Evolutionary conservation across 2,888 invertebrate genomes (phyloP), one percentile per base, ranked within the genome.

Genomic region (Drosophila setosimentum): DNA sequence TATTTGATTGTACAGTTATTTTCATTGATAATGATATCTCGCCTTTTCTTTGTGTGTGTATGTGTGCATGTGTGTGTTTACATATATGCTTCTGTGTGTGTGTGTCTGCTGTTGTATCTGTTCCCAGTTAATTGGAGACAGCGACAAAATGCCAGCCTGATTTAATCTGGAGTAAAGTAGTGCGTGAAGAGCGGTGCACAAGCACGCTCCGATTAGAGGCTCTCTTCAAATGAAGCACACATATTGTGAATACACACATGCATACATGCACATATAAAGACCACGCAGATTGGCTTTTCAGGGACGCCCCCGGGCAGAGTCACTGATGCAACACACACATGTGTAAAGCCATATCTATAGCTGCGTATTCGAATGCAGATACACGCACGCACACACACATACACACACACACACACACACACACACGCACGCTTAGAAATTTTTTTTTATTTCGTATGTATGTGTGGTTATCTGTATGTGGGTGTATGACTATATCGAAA

Each of bases 1-100:
- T 73, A 72, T 88, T 73, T 86, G 76, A 83, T 87, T 79, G 65
- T 73, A 72, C 63, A 68, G 64, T 67, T 82, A 68, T 73, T 82
- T 72, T 35, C 78, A 80, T 82, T 89, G 85, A 89, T 85, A 85
- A 74, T 74, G 89, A 58, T 89, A 85, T 89, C 87, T 79, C 63
- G 32, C 54, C 11, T 49, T 42, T 21, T 48, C 48, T 21, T 24
- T 29, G 27, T 27, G 5, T 45, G 24, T 45, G 4, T 42, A 24
- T 8, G 10, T 60, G 51, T 32, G 29, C 21, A 40, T 35, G 60
- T 55, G 62, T 60, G 48, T 51, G 24, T 59, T 33, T n/a, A n/a
- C n/a, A n/a, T n/a, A n/a, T n/a, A n/a, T n/a, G n/a, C n/a, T n/a
- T n/a, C n/a, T 35, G 53, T 59, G 45, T 82, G 57, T 61, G 10